Base-by-base conservation (phyloP, 2,113 vertebrate genomes). In the Lepidothrix coronata region DNA sequence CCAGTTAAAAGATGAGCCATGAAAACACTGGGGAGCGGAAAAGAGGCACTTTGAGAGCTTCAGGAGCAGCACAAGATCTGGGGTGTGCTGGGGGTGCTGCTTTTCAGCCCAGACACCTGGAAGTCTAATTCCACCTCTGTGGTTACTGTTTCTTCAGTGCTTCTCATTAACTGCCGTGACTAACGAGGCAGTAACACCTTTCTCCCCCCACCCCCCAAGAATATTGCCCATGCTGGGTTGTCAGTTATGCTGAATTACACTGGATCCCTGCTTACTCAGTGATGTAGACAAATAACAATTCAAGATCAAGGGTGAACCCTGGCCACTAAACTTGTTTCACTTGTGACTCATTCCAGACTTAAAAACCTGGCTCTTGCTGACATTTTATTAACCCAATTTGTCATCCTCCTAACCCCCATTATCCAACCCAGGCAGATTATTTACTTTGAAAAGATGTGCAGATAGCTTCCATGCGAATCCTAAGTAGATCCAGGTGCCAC, bases 311-410 rank as follows among this genome's bases (percentile, higher is more conserved):
- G 88, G 72, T 88, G 86, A 88, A 57, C 52, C 37, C 57, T 85
- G 73, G 83, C 70, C 54, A 58, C 86, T 92, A 76, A 92, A 92
- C 80, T 92, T 92, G 75, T 93, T 93, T 94, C 66, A 33, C 70
- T 58, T 81, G 48, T 85, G 96, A 88, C 85, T 96, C 82, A 78
- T 86, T 96, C 90, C 79, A 91, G 85, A 89, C 72, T 94, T 94
- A 37, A 93, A 93, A 96, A 83, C 68, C 39, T 93, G 92, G 35
- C 75, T 91, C 88, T 91, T 59, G 88, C 88, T 96, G 95, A 85
- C 85, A 63, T 94, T 95, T 94, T 93, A 88, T 93, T 91, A 92
- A 94, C 65, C 49, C 57, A 93, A 87, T 94, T 96, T 96, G 91
- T 94, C 73, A 51, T 92, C 37, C 54, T 94, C 74, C 86, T 91